Percentiles rank a stretch among this genome's conserved stretches.
phyloP scores from a whole-genome alignment of 2,888 invertebrate species.

The Leptinotarsa rubiginosa region DNA sequence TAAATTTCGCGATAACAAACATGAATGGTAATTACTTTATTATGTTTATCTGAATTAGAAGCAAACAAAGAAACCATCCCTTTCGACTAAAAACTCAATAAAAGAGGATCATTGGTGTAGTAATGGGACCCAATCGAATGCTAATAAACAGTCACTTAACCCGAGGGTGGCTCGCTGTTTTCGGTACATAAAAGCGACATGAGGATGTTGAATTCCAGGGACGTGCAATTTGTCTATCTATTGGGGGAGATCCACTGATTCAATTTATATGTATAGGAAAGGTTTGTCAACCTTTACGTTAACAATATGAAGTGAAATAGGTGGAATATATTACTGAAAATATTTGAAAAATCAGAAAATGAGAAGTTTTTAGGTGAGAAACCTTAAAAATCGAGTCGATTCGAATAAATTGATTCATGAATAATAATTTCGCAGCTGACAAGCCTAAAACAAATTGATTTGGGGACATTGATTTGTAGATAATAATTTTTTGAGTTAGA shows the following conservation, averaged over 20 bases:
- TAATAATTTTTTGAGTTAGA: too few relatives aligned
- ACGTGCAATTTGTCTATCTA: background rate
- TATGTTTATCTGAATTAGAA: conserved; percentile 47
- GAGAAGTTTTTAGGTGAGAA: too few relatives aligned
- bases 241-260: background rate
- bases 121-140: conserved; percentile 51
- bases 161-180: conserved; percentile 51
- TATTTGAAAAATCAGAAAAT: too few relatives aligned
- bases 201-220: conserved; percentile 45
- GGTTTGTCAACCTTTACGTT: background rate
- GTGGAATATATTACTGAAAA: too few relatives aligned
- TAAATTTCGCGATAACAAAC: conserved; percentile 44
- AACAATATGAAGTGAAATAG: too few relatives aligned
- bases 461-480: too few relatives aligned
- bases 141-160: conserved; percentile 57
- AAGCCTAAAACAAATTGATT: too few relatives aligned
- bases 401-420: too few relatives aligned
- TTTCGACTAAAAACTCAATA: conserved; percentile 46
- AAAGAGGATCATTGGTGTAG: conserved; percentile 46
- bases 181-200: conserved; percentile 56
- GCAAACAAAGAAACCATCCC: conserved; percentile 40
- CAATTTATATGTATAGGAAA: conserved; percentile 1
- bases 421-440: too few relatives aligned
- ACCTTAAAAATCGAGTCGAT: too few relatives aligned
- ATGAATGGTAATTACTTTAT: conserved; percentile 46